phyloP scores from a whole-genome alignment of 2,888 invertebrate genomes.

The Clivina fossor region DNA sequence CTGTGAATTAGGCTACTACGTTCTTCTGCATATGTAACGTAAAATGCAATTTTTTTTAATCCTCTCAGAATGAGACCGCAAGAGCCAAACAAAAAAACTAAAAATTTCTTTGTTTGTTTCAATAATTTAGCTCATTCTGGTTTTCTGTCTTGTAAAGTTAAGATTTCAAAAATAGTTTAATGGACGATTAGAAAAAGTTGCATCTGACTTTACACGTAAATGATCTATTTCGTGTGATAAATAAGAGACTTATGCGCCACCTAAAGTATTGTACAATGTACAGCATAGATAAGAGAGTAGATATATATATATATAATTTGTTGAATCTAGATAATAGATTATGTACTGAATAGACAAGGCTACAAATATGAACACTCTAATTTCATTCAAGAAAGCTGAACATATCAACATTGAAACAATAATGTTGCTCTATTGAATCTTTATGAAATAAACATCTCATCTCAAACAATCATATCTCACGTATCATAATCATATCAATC shows the following conservation, averaged over 20 bases:
- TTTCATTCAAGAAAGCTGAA: conserved; percentile 55
- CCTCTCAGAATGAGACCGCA: no score
- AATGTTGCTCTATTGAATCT: conserved; percentile 1
- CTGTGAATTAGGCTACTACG: no score
- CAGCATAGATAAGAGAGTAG: not conserved
- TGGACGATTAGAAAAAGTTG: no score
- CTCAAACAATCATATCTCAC: not conserved
- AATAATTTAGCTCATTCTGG: no score
- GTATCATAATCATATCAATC: not conserved
- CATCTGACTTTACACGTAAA: no score
- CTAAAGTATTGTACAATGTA: conserved; percentile 6
- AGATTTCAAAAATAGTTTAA: no score
- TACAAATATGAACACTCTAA: conserved; percentile 56
- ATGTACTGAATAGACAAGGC: conserved; percentile 50
- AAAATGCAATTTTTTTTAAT: no score
- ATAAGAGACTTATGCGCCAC: conserved; percentile 20
- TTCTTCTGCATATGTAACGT: no score
- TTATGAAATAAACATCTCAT: not conserved
- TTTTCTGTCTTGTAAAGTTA: no score
- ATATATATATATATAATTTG: not conserved
- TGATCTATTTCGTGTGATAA: no score
- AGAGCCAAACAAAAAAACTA: no score
- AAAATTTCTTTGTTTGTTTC: no score
- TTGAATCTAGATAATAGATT: conserved; percentile 4
- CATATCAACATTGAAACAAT: conserved; percentile 48